Evolutionary conservation across 2,113 vertebrate species (phyloP).

Genomic region (Polyodon spathula): DNA sequence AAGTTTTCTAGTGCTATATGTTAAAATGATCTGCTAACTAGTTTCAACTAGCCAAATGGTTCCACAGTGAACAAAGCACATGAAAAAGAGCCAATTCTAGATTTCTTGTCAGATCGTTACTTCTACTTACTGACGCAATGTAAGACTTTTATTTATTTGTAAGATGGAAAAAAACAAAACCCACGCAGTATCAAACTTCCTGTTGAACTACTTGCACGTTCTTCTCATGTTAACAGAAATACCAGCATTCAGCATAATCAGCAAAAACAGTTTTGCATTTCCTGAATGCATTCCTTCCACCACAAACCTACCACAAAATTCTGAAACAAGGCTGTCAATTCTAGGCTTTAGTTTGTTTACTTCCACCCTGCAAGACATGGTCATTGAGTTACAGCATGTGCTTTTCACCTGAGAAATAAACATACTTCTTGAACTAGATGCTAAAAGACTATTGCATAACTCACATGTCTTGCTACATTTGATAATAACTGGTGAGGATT

Average conservation of each 20-base stretch:
- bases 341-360: not conserved
- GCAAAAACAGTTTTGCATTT: conserved; percentile 23
- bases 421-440: too few species aligned
- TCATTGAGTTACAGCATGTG: too few species aligned
- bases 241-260: conserved; percentile 12
- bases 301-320: conserved; percentile 9
- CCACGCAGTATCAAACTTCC: conserved; percentile 16
- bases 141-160: conserved; percentile 8
- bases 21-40: not conserved
- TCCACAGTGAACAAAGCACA: not conserved
- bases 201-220: conserved; percentile 15
- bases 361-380: not conserved
- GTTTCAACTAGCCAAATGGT: not conserved
- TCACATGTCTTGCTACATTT: too few species aligned
- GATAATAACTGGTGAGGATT: not conserved
- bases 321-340: conserved; percentile 18
- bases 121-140: conserved; percentile 15
- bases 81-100: conserved; percentile 17
- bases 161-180: conserved; percentile 15
- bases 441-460: too few species aligned
- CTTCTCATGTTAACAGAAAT: conserved; percentile 5
- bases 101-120: not conserved
- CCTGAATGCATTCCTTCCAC: conserved; percentile 17
- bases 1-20: too few species aligned
- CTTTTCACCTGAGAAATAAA: too few species aligned